A percentile compares a stretch with the other conserved stretches of the same genome.
These are phyloP conservation scores for Echinometra lucunter DNA, from an alignment of 53 echinoderm and acorn worm genomes.

Conservation along the genomic window DNA sequence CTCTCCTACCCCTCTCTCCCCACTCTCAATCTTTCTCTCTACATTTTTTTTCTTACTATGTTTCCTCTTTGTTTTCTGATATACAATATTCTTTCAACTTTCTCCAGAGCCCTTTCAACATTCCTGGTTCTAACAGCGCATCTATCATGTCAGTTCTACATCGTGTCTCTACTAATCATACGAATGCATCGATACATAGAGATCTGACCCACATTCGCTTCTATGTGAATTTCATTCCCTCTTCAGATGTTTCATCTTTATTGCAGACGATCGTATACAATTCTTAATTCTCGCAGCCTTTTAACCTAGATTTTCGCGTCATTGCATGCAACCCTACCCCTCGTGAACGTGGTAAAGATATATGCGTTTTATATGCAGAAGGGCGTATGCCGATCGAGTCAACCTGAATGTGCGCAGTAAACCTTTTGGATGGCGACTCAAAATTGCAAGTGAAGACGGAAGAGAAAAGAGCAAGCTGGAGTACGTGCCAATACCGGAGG, in stretches of 20 bases:
- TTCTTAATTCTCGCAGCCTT: constrained; percentile 12
- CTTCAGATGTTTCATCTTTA: constrained; percentile 40
- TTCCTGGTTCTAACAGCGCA: not conserved
- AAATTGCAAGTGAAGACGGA: not conserved
- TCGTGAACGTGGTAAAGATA: constrained; percentile 6
- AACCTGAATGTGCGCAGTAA: not conserved
- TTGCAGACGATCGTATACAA: constrained; percentile 1
- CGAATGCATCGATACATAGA: not conserved
- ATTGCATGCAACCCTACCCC: constrained; percentile 46
- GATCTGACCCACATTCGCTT: not conserved
- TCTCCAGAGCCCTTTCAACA: not conserved
- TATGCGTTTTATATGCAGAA: constrained; percentile 31
- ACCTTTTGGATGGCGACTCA: not conserved
- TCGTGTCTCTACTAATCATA: not conserved
- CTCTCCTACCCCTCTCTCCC: not conserved
- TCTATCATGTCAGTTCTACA: not conserved
- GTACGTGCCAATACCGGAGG: constrained; percentile 41
- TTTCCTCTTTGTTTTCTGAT: not conserved
- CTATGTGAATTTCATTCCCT: constrained; percentile 2
- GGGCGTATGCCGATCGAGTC: constrained; percentile 19
- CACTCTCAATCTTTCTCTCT: not conserved
- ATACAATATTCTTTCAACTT: not conserved
- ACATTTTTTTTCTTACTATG: not conserved
- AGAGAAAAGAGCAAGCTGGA: constrained; percentile 9
- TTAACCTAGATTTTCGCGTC: constrained; percentile 41